Percentiles rank a stretch among this genome's conserved stretches.
Conservation (phyloP, 2,113 vertebrate genomes). For the Pelvicachromis taeniatus region DNA sequence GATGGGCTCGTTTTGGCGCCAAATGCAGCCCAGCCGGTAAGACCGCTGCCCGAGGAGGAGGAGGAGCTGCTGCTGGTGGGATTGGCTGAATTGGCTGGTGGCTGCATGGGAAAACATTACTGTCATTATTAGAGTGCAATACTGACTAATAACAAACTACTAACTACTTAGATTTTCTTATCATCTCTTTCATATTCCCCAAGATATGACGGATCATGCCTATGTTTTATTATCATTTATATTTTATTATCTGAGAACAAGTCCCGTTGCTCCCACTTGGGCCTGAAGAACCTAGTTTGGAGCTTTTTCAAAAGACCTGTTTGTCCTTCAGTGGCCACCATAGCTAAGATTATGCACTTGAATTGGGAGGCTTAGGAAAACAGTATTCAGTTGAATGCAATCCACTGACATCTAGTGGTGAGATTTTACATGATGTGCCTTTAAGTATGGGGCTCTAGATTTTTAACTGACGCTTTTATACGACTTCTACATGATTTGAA, state of each 20-base stretch:
- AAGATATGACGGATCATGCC: not conserved
- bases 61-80: slow-evolving; percentile 78
- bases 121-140: not conserved
- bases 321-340: not conserved
- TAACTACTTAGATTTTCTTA: not conserved
- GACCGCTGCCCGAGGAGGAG: slow-evolving; percentile 84
- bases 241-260: not conserved
- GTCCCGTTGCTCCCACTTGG: slow-evolving; percentile 77
- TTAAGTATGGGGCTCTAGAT: not conserved
- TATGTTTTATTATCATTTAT: not conserved
- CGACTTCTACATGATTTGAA: not conserved
- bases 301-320: slow-evolving; percentile 1
- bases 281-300: slow-evolving; percentile 81
- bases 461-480: not conserved
- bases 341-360: not conserved
- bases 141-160: not conserved
- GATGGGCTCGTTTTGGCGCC: slow-evolving; percentile 87
- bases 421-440: not conserved
- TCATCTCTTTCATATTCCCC: not conserved
- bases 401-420: not conserved
- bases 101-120: slow-evolving; percentile 59
- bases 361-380: not conserved
- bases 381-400: not conserved
- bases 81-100: slow-evolving; percentile 80
- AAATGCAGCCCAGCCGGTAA: slow-evolving; percentile 97